Evolutionary conservation across 2,797 vertebrate genomes (phyloP).

Genomic region (Poeciliopsis gracilis): DNA sequence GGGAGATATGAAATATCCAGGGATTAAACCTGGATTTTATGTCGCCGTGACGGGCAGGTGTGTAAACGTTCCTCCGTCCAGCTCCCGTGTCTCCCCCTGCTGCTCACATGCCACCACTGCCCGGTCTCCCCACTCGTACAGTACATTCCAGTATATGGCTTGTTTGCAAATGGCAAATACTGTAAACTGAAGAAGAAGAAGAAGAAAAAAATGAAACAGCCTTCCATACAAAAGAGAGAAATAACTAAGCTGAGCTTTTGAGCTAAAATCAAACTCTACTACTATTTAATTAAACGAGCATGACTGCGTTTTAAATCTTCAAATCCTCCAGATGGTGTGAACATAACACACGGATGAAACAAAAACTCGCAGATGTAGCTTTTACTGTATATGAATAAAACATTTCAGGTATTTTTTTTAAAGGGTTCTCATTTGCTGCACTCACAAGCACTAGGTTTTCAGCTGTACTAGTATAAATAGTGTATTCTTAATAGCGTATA

Average conservation of each 20-base stretch:
- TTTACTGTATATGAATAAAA: slow-evolving; percentile 76
- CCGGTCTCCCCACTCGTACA: slow-evolving; percentile 35
- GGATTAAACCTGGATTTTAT: slow-evolving; percentile 16
- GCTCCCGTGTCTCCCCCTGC: slow-evolving; percentile 60
- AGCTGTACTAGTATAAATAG: slow-evolving; percentile 79
- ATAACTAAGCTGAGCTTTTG: slow-evolving; percentile 24
- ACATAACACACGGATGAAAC: slow-evolving; percentile 62
- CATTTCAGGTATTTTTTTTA: slow-evolving; percentile 75
- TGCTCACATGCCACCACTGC: slow-evolving; percentile 49
- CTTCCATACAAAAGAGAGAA: slow-evolving; percentile 28
- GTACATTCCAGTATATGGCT: slow-evolving; percentile 62
- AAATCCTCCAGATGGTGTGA: slow-evolving; percentile 69
- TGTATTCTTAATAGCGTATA: slow-evolving; percentile 77
- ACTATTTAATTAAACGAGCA: slow-evolving; percentile 8
- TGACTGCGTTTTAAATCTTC: slow-evolving; percentile 68
- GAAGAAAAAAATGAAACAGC: background rate
- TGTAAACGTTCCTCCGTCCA: slow-evolving; percentile 27
- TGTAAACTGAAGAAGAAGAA: slow-evolving; percentile 1
- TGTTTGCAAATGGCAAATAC: slow-evolving; percentile 51
- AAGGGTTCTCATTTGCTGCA: slow-evolving; percentile 78
- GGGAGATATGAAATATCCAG: slow-evolving; percentile 22
- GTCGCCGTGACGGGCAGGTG: slow-evolving; percentile 26
- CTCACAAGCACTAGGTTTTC: slow-evolving; percentile 68
- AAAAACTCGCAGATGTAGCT: slow-evolving; percentile 70
- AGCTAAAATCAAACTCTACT: slow-evolving; percentile 14